Evolutionary conservation across 2,113 vertebrate species (phyloP), one percentile per base, ranked within the genome.

Genomic region (Salvator merianae): DNA sequence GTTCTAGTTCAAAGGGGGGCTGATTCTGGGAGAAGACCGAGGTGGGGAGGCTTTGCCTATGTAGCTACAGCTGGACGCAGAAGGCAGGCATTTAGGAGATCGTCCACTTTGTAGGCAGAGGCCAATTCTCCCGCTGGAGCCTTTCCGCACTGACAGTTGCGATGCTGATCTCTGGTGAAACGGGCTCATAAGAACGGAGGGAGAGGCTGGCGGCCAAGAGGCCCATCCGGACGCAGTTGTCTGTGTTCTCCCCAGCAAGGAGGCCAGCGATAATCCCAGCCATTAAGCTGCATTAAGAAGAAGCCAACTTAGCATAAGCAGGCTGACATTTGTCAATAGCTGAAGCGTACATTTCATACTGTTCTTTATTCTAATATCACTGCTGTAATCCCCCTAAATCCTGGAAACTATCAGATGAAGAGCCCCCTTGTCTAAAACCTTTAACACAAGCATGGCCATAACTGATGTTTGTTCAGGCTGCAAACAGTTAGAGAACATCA

Each of bases 251-350:
- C 5, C 90, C 87, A 80, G 94, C 94, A 6, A 98, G 90, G 13
- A 97, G 93, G 28, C 98, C 98, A 3, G 96, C 94, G 22, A 98
- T 96, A 30, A 98, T 86, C 32, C 96, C 97, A 36, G 97, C 97
- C 88, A 97, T 96, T 87, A 98, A 92, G 92, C 98, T 98, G 94
- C 24, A 82, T 80, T 87, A 77, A 88, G 77, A 89, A 80, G 84
- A 79, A 83, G 8, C 2, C 69, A 43, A 16, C 4, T 84, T 22
- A 79, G n/a, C 16, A 40, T 43, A 47, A 5, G 8, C 40, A 16
- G 65, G 65, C 65, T 12, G 10, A 32, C 30, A 14, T 32, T 1
- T 68, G 30, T 32, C 66, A 68, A n/a, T 32, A 68, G 32, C 66
- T 30, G 30, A 32, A 32, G n/a, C 13, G 30, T 32, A 10, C 12